Base-by-base conservation (phyloP, 2,888 invertebrate species). In the Tholera decimalis region DNA sequence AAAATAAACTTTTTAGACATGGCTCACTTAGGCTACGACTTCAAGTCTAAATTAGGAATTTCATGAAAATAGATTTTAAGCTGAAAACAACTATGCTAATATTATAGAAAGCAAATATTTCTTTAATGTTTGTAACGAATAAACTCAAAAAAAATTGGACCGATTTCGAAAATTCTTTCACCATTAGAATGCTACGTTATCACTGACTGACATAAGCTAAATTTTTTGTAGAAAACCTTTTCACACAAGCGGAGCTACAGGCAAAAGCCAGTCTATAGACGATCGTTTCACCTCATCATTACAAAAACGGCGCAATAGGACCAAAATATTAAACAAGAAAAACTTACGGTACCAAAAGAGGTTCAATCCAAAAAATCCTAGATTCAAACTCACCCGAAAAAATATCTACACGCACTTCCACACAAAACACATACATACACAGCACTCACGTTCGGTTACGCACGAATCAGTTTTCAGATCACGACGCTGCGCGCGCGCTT, bases 381-480 rank as follows among this genome's bases (percentile, higher is more conserved):
- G 55, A 37, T 58, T 47, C 37, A 57, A 72, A 76, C 82, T 80
- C 69, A 83, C 82, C 81, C 54, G 41, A 82, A 79, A 61, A 64
- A 79, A 83, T 66, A 76, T 68, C 71, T 63, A 69, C 75, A 77
- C 68, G 73, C 80, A 82, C 80, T 72, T 73, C 60, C 77, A 75
- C 67, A 76, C 57, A 69, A 61, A 71, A 80, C 80, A 69, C 61
- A 74, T 75, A 74, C 79, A 81, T 46, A 75, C 70, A 82, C 82
- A 79, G n/a, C 79, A 86, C 84, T 84, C 78, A 73, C 79, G 60
- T 62, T 65, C 66, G 64, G 68, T 72, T 68, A 77, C 78, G 68
- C 80, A 72, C 59, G 71, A 83, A 88, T 93, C 85, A 89, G 85
- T 85, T 88, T 92, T 89, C 92, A 83, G 79, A 89, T 90, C 93